Base-by-base conservation (phyloP, 2,888 invertebrate species). In the Chrysolina americana region DNA sequence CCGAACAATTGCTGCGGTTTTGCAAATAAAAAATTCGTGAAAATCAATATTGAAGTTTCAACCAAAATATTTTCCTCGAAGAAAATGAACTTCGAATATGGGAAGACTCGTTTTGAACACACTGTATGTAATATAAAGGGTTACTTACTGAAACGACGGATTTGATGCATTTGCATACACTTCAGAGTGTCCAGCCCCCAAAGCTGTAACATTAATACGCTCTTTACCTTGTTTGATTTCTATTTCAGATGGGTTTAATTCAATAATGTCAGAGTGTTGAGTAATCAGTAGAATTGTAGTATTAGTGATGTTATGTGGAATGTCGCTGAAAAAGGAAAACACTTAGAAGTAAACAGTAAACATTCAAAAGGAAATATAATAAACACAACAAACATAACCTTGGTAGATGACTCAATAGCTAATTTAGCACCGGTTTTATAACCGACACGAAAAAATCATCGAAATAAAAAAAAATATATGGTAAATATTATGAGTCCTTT, bases 101-200 rank as follows among this genome's bases (percentile, higher is more conserved):
- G 8, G 8, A 36, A 36, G 36, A 8, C 36, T 36, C 6, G 28
- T 28, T 36, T 36, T 36, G 36, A 36, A 36, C 36, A 36, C 8
- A 36, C 13, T 36, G 8, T 6, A 36, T 36, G 4, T 36, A 36
- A 36, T 36, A 2, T 28, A 6, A 36, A 8, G 21, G 17, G 21
- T 23, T 66, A 89, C 90, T 89, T 83, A 86, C 86, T 79, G 80
- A 73, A 81, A 78, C 23, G 70, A 64, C 64, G 85, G 87, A 87
- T 82, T 91, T 0, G 91, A 90, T 36, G 91, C 89, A 81, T 91
- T 91, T 65, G 92, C 91, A 0, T 90, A 91, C 65, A 94, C 89
- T 73, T 92, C 91, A 0, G 93, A 90, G 83, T 92, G 92, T 59
- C 95, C 95, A 0, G 94, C 93, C 28, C 89, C 90, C 47, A 90